A percentile compares a stretch with the other conserved stretches of the same genome.
Evolutionary conservation across 2,797 vertebrate genomes (phyloP).

Genomic region (Ctenochaetus hawaiiensis): DNA sequence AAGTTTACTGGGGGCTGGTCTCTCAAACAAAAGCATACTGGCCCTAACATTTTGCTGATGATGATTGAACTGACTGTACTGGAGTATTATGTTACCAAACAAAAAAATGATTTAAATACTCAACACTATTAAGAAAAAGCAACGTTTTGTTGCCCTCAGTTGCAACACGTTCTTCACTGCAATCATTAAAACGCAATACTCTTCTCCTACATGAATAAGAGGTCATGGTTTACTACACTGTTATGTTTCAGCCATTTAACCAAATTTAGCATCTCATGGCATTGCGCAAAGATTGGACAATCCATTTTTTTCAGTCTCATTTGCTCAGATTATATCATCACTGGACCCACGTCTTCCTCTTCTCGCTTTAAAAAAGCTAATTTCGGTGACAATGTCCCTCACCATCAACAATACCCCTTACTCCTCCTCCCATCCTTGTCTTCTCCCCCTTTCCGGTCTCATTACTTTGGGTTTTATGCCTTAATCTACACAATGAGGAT

Average conservation of each 20-base stretch:
- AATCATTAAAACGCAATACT: background rate
- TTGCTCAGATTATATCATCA: constrained; percentile 32
- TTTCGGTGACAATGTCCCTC: constrained; percentile 51
- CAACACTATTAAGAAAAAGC: background rate
- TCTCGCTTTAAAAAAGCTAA: constrained; percentile 48
- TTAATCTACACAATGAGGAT: constrained; percentile 92
- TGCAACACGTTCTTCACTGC: background rate
- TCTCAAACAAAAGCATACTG: constrained; percentile 38
- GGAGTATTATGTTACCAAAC: background rate
- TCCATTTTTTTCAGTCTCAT: background rate
- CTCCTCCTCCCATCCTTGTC: constrained; percentile 60
- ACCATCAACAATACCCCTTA: constrained; percentile 63
- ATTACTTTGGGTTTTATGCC: constrained; percentile 94
- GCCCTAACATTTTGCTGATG: constrained; percentile 37
- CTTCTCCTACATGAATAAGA: background rate
- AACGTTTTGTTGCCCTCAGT: background rate
- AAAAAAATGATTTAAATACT: background rate
- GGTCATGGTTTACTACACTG: background rate
- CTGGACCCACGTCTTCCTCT: constrained; percentile 33
- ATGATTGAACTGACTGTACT: constrained; percentile 21
- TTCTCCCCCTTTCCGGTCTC: constrained; percentile 77
- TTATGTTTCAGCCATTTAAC: background rate
- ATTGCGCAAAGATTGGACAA: background rate
- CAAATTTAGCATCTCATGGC: background rate
- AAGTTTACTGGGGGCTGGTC: constrained; percentile 38